Conservation (phyloP, 2,797 vertebrate genomes). For the Siniperca obscura region DNA sequence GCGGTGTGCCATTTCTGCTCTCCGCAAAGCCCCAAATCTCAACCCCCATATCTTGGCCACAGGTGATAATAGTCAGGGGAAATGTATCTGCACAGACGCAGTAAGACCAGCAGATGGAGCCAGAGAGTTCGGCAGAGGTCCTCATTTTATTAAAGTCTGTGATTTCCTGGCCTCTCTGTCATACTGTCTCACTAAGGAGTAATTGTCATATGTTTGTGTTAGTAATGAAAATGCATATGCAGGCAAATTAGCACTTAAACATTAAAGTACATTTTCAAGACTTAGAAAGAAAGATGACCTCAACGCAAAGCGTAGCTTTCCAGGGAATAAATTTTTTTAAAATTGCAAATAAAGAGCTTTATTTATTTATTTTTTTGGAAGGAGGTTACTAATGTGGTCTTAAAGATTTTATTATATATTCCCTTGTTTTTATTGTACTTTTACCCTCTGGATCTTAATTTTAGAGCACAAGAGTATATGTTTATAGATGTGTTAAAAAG, state of each 20-base stretch:
- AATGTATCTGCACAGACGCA: constrained; percentile 3
- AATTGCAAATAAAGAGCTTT: neutral
- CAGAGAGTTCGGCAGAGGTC: neutral
- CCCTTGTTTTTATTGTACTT: neutral
- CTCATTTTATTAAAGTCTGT: neutral
- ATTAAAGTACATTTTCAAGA: neutral
- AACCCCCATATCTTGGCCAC: too few species aligned
- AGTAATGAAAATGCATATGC: too few species aligned
- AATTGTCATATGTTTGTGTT: too few species aligned
- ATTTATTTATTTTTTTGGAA: neutral
- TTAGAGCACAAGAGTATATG: neutral
- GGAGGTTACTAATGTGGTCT: neutral
- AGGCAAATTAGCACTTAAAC: neutral
- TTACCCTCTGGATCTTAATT: neutral
- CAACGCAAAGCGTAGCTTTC: neutral
- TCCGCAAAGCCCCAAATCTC: neutral
- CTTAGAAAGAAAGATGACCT: neutral
- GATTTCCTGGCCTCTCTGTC: neutral
- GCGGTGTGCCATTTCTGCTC: neutral
- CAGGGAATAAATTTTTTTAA: neutral
- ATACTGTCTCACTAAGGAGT: neutral
- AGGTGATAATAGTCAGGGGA: neutral
- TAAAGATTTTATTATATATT: neutral
- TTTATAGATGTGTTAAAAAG: neutral
- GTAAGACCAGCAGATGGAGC: constrained; percentile 27